Evolutionary conservation across 92 coral and sea anemone species (phyloP).

Genomic region (Palythoa heliodiscus): DNA sequence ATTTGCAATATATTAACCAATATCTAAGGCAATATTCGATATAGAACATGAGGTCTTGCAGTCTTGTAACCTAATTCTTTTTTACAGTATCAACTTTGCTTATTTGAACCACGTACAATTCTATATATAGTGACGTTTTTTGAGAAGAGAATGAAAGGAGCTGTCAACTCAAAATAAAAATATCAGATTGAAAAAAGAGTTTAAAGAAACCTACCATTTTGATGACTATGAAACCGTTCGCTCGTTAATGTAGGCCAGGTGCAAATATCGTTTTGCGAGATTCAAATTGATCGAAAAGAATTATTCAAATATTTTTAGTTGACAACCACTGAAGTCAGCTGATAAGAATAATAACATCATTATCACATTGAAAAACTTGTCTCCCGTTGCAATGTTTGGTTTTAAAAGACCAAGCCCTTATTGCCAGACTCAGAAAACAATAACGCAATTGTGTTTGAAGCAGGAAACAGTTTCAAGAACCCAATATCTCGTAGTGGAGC

Average conservation of each 20-base stretch:
- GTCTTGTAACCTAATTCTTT: not conserved
- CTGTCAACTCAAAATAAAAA: not conserved
- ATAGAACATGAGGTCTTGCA: not conserved
- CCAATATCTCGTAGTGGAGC: too few species aligned
- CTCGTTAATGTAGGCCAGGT: slow-evolving; percentile 19
- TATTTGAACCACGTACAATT: not conserved
- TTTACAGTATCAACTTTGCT: not conserved
- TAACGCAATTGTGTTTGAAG: not conserved
- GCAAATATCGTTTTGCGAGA: slow-evolving; percentile 28
- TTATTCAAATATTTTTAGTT: slow-evolving; percentile 45
- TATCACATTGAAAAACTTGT: slow-evolving; percentile 36
- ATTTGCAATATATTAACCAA: not conserved
- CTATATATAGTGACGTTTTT: not conserved
- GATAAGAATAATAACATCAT: slow-evolving; percentile 41
- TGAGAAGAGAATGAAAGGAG: not conserved
- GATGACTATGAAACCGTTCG: not conserved
- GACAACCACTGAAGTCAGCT: slow-evolving; percentile 34
- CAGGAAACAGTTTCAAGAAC: slow-evolving; percentile 6
- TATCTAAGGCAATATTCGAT: not conserved
- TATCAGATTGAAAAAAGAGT: not conserved
- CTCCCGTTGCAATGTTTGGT: slow-evolving; percentile 39
- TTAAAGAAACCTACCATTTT: slow-evolving; percentile 26
- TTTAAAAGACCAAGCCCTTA: not conserved
- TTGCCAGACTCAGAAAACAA: not conserved
- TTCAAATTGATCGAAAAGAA: slow-evolving; percentile 23